Conservation (phyloP, 1,140 invertebrate species). For the Leptopilina boulardi region DNA sequence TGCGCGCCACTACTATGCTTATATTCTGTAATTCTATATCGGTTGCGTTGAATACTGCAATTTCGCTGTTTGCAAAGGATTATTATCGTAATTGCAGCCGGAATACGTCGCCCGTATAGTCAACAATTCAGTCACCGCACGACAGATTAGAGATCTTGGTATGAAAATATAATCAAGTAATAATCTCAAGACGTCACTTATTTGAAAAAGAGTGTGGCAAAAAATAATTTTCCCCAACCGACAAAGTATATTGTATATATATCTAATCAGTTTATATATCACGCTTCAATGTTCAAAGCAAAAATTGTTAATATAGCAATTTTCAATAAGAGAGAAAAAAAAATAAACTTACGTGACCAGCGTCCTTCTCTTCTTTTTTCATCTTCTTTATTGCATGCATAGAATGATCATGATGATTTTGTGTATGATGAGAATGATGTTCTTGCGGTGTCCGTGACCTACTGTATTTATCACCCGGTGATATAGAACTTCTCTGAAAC, state of each 20-base stretch:
- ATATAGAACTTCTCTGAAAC: slow-evolving; percentile 83
- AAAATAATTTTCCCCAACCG: slow-evolving; percentile 1
- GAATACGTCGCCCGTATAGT: neutral
- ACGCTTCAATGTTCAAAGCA: slow-evolving; percentile 56
- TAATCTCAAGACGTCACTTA: slow-evolving; percentile 8
- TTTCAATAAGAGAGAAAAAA: neutral
- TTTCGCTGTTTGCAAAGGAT: slow-evolving; percentile 6
- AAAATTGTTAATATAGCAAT: slow-evolving; percentile 29
- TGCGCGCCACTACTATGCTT: no score
- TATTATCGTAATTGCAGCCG: slow-evolving; percentile 18
- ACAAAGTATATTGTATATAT: no score
- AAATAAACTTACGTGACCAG: slow-evolving; percentile 71
- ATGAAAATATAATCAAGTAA: slow-evolving; percentile 27
- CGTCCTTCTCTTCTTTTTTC: slow-evolving; percentile 74
- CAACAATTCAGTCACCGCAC: neutral
- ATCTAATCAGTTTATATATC: neutral
- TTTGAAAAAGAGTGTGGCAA: slow-evolving; percentile 19
- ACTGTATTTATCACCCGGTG: slow-evolving; percentile 73
- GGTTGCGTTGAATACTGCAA: slow-evolving; percentile 11
- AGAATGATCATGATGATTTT: slow-evolving; percentile 75
- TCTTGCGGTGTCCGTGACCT: slow-evolving; percentile 83
- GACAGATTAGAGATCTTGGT: slow-evolving; percentile 1
- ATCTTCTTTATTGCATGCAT: slow-evolving; percentile 74
- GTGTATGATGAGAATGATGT: slow-evolving; percentile 71
- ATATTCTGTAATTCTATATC: slow-evolving; percentile 29